Conservation (phyloP, 2,797 vertebrate species). For the Manis pentadactyla region DNA sequence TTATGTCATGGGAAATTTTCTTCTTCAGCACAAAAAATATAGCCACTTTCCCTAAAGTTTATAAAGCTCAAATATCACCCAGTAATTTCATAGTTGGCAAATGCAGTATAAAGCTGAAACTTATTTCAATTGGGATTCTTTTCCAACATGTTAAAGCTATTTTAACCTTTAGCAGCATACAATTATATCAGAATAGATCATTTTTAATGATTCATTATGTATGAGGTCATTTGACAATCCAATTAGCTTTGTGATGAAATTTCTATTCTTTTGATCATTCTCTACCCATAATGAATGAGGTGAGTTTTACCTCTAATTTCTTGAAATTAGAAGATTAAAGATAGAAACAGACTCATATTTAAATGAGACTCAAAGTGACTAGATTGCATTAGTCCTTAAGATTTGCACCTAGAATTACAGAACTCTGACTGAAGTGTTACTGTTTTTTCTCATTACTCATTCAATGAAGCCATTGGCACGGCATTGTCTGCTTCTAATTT, state of each 20-base stretch:
- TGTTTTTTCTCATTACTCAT: conserved; percentile 55
- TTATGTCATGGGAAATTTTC: conserved; percentile 41
- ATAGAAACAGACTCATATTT: conserved; percentile 75
- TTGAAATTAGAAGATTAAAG: conserved; percentile 82
- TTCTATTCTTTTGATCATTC: conserved; percentile 82
- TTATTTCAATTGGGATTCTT: conserved; percentile 75
- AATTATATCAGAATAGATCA: conserved; percentile 78
- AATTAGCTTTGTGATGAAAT: conserved; percentile 83
- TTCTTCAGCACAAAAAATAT: conserved; percentile 8
- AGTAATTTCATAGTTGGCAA: conserved; percentile 68
- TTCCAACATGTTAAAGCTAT: conserved; percentile 65
- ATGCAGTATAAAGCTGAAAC: conserved; percentile 68
- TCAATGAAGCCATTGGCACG: background rate
- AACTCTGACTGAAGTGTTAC: background rate
- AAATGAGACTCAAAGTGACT: conserved; percentile 64
- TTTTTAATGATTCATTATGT: conserved; percentile 81
- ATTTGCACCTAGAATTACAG: background rate
- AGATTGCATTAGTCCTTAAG: conserved; percentile 60
- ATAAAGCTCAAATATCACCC: conserved; percentile 60
- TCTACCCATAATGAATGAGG: conserved; percentile 77
- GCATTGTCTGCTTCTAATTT: conserved; percentile 31
- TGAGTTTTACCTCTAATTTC: conserved; percentile 81
- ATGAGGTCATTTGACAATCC: conserved; percentile 77
- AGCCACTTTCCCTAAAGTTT: conserved; percentile 63
- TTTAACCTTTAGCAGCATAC: conserved; percentile 76